These are phyloP conservation scores for Pissodes strobi DNA, from an alignment of 1,140 invertebrate species.

Conservation along the genomic window DNA sequence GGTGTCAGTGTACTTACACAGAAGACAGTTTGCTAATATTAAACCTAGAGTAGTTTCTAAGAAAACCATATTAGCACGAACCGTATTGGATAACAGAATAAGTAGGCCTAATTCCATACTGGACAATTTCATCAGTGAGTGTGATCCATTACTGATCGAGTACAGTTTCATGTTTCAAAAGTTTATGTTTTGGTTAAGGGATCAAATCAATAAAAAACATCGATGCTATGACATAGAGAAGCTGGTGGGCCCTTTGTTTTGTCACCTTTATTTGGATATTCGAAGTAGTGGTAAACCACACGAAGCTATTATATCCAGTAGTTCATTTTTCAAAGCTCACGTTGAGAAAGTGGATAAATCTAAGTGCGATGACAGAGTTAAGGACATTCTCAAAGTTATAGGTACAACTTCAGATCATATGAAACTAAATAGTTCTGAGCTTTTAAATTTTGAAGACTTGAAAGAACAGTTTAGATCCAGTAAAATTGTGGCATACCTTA, in stretches of 20 bases:
- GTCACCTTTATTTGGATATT: conserved; percentile 52
- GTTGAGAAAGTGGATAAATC: conserved; percentile 41
- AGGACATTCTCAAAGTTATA: conserved; percentile 40
- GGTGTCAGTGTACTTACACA: conserved; percentile 47
- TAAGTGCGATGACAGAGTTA: conserved; percentile 47
- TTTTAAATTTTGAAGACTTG: conserved; percentile 29
- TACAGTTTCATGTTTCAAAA: conserved; percentile 47
- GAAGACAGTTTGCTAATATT: conserved; percentile 39
- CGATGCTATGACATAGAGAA: conserved; percentile 45
- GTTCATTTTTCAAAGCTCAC: conserved; percentile 46
- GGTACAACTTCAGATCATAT: conserved; percentile 19
- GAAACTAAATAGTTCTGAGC: conserved; percentile 19
- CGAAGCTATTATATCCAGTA: conserved; percentile 31
- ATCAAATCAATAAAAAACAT: conserved; percentile 40
- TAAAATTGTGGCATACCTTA: conserved; percentile 46
- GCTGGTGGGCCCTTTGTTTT: conserved; percentile 50
- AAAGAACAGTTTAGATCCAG: conserved; percentile 46
- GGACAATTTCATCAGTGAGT: conserved; percentile 47
- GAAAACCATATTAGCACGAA: conserved; percentile 15
- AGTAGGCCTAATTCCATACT: conserved; percentile 48
- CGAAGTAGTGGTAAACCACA: conserved; percentile 44
- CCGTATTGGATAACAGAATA: conserved; percentile 23
- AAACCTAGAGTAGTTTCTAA: conserved; percentile 22
- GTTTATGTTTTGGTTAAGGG: conserved; percentile 50
- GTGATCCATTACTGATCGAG: conserved; percentile 49